Base-by-base conservation (phyloP, 2,888 invertebrate species). In the Cloeon dipterum region DNA sequence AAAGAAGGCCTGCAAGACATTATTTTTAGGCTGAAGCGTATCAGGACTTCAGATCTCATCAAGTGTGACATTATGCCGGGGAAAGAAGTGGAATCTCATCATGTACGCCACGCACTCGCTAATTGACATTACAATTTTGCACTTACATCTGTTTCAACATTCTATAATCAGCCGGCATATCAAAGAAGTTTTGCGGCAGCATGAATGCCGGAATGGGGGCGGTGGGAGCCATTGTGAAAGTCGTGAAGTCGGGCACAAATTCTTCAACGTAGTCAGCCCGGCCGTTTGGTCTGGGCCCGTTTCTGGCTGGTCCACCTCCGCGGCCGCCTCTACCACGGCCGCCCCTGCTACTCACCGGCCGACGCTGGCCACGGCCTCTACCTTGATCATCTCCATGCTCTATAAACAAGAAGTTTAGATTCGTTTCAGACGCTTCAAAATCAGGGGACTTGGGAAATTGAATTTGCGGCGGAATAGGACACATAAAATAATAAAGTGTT, bases 81-180 rank as follows among this genome's bases (percentile, higher is more conserved):
- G 38, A 39, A 42, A 20, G 42, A 32, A 34, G 23, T 34, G 29
- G 38, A 41, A 20, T 18, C 29, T 33, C 34, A 35, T 32, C 20
- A 32, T 11, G 32, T 11, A 4, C 17, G 19, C 18, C 17, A 34
- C 17, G 3, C 10, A 4, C n/a, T 13, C 3, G 11, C 25, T n/a
- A n/a, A 10, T 23, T 10, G 7, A 29, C 10, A 32, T 32, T 16
- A 32, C 14, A 3, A 32, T 16, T 8, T 29, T 29, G 14, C 8
- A 14, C 78, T 75, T 59, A 88, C 86, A 89, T 81, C 63, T 91
- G 89, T 50, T 85, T 85, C 55, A n/a, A n/a, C n/a, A n/a, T n/a
- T n/a, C n/a, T n/a, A n/a, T n/a, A n/a, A n/a, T n/a, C n/a, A n/a
- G n/a, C n/a, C n/a, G n/a, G n/a, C n/a, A n/a, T n/a, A n/a, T n/a